Conservation (phyloP, 2,888 invertebrate species). For the Linnaemya tessellans region DNA sequence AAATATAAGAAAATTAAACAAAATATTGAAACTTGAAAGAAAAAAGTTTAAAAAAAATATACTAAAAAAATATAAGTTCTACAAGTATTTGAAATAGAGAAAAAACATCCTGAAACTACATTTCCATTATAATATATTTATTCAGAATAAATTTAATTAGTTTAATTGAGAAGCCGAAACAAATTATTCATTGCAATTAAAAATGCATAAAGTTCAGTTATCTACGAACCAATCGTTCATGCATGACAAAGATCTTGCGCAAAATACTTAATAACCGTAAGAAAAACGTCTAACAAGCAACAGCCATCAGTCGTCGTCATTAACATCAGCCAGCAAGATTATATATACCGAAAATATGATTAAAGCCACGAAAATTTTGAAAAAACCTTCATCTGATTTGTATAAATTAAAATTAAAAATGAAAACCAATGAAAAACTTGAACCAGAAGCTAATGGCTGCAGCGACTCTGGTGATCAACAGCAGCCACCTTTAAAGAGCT, state of each 20-base stretch:
- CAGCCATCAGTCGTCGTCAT: slow-evolving; percentile 8
- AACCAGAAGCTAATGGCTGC: slow-evolving; percentile 31
- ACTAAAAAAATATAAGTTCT: not conserved
- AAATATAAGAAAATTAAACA: slow-evolving; percentile 13
- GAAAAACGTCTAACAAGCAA: slow-evolving; percentile 30
- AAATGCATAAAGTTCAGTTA: slow-evolving; percentile 69
- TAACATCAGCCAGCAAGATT: slow-evolving; percentile 23
- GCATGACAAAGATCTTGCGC: slow-evolving; percentile 76
- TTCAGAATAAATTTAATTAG: slow-evolving; percentile 17
- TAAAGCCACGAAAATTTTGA: slow-evolving; percentile 78
- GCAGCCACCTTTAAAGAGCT: slow-evolving; percentile 85
- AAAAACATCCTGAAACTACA: not conserved
- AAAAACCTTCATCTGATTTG: slow-evolving; percentile 76
- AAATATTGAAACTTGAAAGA: slow-evolving; percentile 28
- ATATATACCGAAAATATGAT: slow-evolving; percentile 74
- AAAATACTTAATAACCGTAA: slow-evolving; percentile 68
- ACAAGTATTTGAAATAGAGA: slow-evolving; percentile 2
- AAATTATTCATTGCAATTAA: slow-evolving; percentile 50
- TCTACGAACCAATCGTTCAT: slow-evolving; percentile 73
- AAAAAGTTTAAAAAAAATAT: slow-evolving; percentile 10
- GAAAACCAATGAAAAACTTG: slow-evolving; percentile 74
- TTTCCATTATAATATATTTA: not conserved
- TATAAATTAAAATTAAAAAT: slow-evolving; percentile 79
- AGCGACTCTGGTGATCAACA: slow-evolving; percentile 53
- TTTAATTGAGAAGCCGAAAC: slow-evolving; percentile 8